Evolutionary conservation across 53 echinoderm and acorn worm genomes (phyloP), one percentile per base, ranked within the genome.

Genomic region (Holothuria scabra): DNA sequence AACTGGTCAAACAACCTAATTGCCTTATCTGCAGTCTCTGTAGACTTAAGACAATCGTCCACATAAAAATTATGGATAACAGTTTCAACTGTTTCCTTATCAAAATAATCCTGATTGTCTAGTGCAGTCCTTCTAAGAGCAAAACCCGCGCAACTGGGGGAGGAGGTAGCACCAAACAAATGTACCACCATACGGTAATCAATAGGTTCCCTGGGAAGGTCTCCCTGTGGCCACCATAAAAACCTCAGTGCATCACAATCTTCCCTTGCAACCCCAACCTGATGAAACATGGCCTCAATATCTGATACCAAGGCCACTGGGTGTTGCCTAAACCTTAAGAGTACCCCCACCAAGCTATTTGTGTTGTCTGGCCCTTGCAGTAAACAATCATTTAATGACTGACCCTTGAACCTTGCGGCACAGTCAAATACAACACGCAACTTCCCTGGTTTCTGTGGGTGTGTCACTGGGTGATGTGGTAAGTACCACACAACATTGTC

Each of bases 351-450:
- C 20, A 86, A 71, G 14, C 24, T 80, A 66, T 85, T 88, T 24
- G 88, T 85, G 19, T 88, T 46, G 32, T 91, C 78, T 23, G 88
- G 88, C 20, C 91, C 86, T 20, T 85, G 72, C 28, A 90, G 80
- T 25, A 87, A 80, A 33, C 84, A 68, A 56, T 48, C 60, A 26
- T 91, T 87, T 23, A 87, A 75, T 7, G 66, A 59, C 26, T 74
- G 49, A 26, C 88, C 88, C 56, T 76, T 68, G 46, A 32, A 87
- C 30, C 57, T 58, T n/a, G n/a, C n/a, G n/a, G n/a, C n/a, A n/a
- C n/a, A n/a, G n/a, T n/a, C n/a, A n/a, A n/a, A n/a, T n/a, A 92
- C 92, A 49, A 89, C 84, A 19, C 87, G 22, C 0, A 92, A 61
- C 32, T 71, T 46, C 21, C 78, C 66, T 20, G 76, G 83, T 62